phyloP scores from a whole-genome alignment of 2,797 vertebrate species.

The Champsocephalus gunnari region DNA sequence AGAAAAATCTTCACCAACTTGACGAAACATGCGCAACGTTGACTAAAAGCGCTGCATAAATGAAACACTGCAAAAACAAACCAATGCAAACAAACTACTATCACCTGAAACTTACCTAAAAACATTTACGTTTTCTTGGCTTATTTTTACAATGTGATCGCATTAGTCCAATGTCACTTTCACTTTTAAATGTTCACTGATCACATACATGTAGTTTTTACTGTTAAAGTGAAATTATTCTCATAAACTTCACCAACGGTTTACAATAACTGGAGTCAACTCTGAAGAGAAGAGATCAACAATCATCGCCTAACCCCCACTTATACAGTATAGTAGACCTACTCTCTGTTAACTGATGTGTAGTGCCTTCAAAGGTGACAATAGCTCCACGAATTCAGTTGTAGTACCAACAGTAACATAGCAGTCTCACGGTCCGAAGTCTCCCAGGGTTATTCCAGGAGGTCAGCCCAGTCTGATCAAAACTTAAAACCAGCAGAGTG shows the following conservation, averaged over 20 bases:
- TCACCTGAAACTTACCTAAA: no score
- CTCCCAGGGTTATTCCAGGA: neutral
- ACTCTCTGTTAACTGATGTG: neutral
- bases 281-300: neutral
- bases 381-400: constrained; percentile 5
- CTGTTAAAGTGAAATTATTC: neutral
- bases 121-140: no score
- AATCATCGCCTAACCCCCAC: neutral
- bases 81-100: no score
- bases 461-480: constrained; percentile 21
- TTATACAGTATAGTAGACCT: constrained; percentile 6
- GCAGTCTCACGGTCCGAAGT: constrained; percentile 5
- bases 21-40: no score
- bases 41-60: no score
- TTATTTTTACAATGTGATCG: no score
- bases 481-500: constrained; percentile 1
- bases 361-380: constrained; percentile 8
- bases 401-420: neutral
- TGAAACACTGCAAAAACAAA: no score
- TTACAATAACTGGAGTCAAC: neutral
- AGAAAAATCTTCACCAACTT: no score
- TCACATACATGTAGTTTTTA: neutral
- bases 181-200: neutral
- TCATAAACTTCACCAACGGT: neutral
- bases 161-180: no score